Base-by-base conservation (phyloP, 2,888 invertebrate species). In the Dinocampus coccinellae region DNA sequence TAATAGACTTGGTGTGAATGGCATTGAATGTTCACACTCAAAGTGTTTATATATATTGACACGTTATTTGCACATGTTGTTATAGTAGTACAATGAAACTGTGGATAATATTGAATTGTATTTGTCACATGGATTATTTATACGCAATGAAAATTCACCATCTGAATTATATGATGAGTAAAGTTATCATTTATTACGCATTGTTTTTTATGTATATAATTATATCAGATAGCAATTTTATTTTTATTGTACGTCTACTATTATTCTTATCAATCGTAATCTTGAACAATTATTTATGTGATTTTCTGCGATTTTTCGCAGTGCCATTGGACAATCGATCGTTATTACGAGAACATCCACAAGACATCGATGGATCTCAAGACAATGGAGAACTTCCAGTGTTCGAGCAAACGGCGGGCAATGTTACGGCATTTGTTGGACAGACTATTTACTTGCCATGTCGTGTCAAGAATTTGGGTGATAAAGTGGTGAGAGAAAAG, bases 371-470 rank as follows among this genome's bases (percentile, higher is more conserved):
- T 10, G 76, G 75, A 61, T 63, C 72, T 70, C 78, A 78, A 62
- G 80, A 81, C 36, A 58, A 71, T 34, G 75, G 72, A 58, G 83
- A 81, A 62, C 61, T 78, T 61, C 87, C 87, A n/a, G 74, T 83
- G 68, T 87, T 87, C 77, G 83, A 85, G 67, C 83, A 81, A 77
- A 87, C 87, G 33, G 86, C 86, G 20, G 79, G 82, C 47, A 86
- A 86, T 75, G 86, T 87, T 73, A 84, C 83, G 66, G 83, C 84
- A 11, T 85, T 85, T 72, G 85, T 85, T 62, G 87, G 86, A 6
- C 87, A 87, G 60, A 85, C 86, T n/a, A 86, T 84, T 61, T 87
- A 87, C 71, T 80, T 87, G 70, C 87, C 87, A 2, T 87, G 87
- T 61, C 81, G 86, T 4, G 85, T 86, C 47, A 79, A 83, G 72